Percentiles rank a stretch among this genome's conserved stretches.
Evolutionary conservation across 2,797 vertebrate species (phyloP).

Genomic region (Pangasius krempfi): DNA sequence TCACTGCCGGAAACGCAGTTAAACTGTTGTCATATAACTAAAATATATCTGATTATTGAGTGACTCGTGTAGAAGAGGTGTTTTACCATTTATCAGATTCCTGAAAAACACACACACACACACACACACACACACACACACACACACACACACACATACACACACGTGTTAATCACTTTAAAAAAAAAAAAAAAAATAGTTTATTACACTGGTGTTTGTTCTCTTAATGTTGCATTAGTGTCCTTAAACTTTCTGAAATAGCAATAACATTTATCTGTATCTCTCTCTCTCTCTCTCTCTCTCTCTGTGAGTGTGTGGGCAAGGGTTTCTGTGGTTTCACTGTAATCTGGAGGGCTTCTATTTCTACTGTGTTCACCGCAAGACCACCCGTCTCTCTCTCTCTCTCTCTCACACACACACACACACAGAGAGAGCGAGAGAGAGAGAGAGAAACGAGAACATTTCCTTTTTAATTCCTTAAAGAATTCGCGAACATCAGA

Average conservation of each 20-base stretch:
- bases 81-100: background rate
- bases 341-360: background rate
- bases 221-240: background rate
- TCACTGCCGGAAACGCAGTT: background rate
- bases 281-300: no score
- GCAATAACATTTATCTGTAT: background rate
- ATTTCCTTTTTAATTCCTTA: background rate
- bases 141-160: no score
- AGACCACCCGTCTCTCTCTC: slow-evolving; percentile 34
- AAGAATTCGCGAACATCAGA: background rate
- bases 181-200: no score
- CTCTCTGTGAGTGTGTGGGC: no score
- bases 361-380: slow-evolving; percentile 25
- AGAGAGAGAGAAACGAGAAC: background rate
- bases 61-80: background rate
- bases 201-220: background rate
- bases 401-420: background rate
- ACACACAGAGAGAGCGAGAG: background rate
- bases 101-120: background rate
- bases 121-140: background rate
- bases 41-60: background rate
- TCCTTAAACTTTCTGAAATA: background rate
- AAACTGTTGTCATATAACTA: background rate
- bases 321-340: background rate
- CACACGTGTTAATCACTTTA: no score